Conservation (phyloP, 2,113 vertebrate species). For the Carassius carassius region DNA sequence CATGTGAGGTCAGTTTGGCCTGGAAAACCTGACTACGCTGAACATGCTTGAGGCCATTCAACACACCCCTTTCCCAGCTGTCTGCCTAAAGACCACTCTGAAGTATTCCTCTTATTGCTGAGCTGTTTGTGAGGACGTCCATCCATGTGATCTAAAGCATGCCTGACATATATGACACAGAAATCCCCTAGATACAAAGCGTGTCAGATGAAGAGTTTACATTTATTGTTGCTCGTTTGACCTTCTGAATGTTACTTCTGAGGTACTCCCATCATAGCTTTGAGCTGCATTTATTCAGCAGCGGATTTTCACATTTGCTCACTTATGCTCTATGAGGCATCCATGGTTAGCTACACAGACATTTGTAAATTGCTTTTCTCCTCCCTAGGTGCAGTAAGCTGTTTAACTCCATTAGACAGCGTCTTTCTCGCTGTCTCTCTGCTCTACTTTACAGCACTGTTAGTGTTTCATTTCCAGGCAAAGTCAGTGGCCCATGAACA, state of each 20-base stretch:
- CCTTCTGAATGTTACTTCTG: background rate
- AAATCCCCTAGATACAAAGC: background rate
- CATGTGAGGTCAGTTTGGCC: background rate
- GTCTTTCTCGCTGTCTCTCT: conserved; percentile 18
- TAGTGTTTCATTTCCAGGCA: conserved; percentile 43
- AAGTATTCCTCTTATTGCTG: conserved; percentile 14
- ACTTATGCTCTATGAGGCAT: background rate
- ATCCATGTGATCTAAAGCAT: conserved; percentile 7
- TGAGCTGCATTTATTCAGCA: background rate
- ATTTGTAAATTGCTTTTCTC: conserved; percentile 32
- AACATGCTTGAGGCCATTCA: background rate
- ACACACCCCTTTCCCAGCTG: conserved; percentile 10
- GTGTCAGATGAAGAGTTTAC: background rate
- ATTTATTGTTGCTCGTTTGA: too few relatives aligned
- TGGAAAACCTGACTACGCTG: conserved; percentile 1
- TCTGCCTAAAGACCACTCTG: conserved; percentile 13
- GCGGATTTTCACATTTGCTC: background rate
- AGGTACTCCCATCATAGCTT: conserved; percentile 1
- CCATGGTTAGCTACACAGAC: conserved; percentile 5
- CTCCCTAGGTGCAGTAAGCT: conserved; percentile 31
- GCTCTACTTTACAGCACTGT: conserved; percentile 25
- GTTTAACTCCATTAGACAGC: conserved; percentile 35
- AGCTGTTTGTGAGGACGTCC: conserved; percentile 12
- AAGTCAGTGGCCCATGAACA: conserved; percentile 30
- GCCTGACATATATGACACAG: background rate